Evolutionary conservation across 1,140 invertebrate species (phyloP), one percentile per base, ranked within the genome.

Genomic region (Belonocnema kinseyi): DNA sequence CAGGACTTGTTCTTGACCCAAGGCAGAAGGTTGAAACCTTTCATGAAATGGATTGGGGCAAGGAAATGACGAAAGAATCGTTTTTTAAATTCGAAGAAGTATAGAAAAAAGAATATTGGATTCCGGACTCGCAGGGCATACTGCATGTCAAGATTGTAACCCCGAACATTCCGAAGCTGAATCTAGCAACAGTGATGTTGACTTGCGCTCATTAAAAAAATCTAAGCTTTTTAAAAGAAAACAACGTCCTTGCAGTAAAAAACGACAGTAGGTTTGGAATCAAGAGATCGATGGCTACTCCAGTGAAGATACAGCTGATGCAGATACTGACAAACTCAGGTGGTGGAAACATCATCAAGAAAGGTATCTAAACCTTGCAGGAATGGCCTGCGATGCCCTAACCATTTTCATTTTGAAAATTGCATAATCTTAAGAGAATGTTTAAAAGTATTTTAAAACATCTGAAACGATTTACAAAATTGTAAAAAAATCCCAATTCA

Each of bases 291-390:
- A 76, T 17, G 11, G 58, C 14, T 73, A 79, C 50, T 74, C 71
- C 52, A 72, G 72, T 1, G 21, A 17, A 11, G 11, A 19, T 11
- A 51, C 74, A 66, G 75, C 61, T 71, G 50, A 77, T 56, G 53
- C 10, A n/a, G 50, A 61, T 72, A 73, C 73, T 17, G 74, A 79
- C 8, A 76, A 74, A 17, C 71, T 74, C 19, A 72, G 76, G 17
- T 73, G 73, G 77, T 76, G 72, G 73, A 56, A 70, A 74, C 40
- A 73, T 33, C 66, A 78, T 13, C n/a, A 76, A 75, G 51, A 2
- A 17, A 73, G 14, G 11, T 76, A 58, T 71, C 72, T 72, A 21
- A 50, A 13, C 3, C 53, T 75, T 61, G 3, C 77, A 33, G 46
- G 74, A 80, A 3, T 33, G 26, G 26, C 26, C 26, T 4, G 5